Conservation (phyloP, 1,140 invertebrate genomes). For the Brachionus koreanus region DNA sequence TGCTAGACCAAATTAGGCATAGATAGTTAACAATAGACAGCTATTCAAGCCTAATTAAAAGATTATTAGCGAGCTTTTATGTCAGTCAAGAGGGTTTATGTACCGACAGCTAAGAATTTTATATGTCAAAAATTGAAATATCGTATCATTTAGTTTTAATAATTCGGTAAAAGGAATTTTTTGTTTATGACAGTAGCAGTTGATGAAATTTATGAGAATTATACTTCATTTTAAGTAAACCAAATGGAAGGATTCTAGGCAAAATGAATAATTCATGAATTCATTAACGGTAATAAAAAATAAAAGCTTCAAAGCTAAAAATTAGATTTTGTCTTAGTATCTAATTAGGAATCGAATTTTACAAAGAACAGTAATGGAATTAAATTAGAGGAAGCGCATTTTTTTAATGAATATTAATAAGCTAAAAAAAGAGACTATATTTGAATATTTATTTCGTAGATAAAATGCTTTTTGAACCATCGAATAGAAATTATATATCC, state of each 20-base stretch:
- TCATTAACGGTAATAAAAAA: background rate
- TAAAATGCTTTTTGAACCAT: slow-evolving; percentile 14
- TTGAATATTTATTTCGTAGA: background rate
- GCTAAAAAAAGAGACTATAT: background rate
- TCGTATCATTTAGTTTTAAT: background rate
- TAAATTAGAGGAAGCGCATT: background rate
- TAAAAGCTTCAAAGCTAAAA: background rate
- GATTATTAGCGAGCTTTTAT: background rate
- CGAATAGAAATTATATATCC: background rate
- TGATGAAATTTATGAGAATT: background rate
- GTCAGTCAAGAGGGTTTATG: background rate
- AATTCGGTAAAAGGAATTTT: background rate
- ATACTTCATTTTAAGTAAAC: background rate
- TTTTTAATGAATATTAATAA: slow-evolving; percentile 39
- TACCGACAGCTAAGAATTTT: background rate
- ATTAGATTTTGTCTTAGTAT: background rate
- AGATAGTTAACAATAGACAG: background rate
- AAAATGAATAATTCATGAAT: slow-evolving; percentile 33
- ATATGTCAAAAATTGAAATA: background rate
- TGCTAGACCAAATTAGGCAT: background rate
- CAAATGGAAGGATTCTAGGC: background rate
- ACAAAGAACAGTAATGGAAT: background rate
- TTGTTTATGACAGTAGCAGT: background rate
- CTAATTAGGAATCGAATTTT: slow-evolving; percentile 1
- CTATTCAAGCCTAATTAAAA: background rate